Evolutionary conservation across 2,113 vertebrate genomes (phyloP), one percentile per base, ranked within the genome.

Genomic region (Alexandromys fortis): DNA sequence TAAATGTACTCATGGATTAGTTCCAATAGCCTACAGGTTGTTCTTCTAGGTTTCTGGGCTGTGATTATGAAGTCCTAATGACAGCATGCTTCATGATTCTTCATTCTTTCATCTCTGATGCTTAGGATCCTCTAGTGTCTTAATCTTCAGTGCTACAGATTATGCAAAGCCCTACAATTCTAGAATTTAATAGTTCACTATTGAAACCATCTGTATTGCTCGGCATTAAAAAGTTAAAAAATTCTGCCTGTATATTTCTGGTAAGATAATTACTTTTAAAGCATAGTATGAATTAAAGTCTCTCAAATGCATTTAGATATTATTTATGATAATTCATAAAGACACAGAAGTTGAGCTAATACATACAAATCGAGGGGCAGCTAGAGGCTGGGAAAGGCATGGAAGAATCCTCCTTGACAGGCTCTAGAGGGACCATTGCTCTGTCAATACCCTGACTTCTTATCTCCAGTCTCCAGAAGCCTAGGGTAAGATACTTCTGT

Each of bases 1-100:
- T 86, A 81, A 89, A 86, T 68, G 24, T 78, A 86, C 49, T 91
- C 21, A 76, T 72, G 68, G 90, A 45, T 73, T 93, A 73, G 72
- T 47, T 19, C 26, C n/a, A 61, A 49, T 9, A 92, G 45, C 26
- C 68, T 76, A n/a, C 82, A 35, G 77, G 22, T 38, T 91, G 72
- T 67, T 86, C 38, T 30, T 68, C 58, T 77, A 47, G n/a, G 73
- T 61, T 77, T 93, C 81, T 52, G 78, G 17, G 14, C 42, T 35
- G 81, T 21, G 35, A 86, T 24, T 42, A 24, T 79, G 63, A 68
- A 94, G 3, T 75, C 45, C 7, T 28, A 85, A 24, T 63, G 63
- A 63, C 33, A 0, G 0, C 85, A 61, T 26, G 3, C 28, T 30
- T 95, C 17, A 49, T 49, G 1, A 28, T 68, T 63, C 7, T 70